Conservation (phyloP, 2,888 invertebrate genomes). For the Lasioglossum lativentre region DNA sequence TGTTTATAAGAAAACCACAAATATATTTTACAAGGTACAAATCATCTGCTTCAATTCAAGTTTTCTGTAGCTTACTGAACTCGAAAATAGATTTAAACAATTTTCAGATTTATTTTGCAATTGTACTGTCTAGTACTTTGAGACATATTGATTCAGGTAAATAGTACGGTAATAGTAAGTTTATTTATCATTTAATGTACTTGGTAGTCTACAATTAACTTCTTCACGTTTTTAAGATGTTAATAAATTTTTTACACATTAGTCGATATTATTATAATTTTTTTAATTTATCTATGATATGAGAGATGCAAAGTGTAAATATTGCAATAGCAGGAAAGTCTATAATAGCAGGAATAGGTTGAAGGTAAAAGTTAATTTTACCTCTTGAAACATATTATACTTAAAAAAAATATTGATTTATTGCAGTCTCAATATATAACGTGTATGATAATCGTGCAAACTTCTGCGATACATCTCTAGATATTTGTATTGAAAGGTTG, state of each 20-base stretch:
- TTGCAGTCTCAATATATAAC: background rate
- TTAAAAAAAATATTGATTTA: constrained; percentile 8
- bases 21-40: background rate
- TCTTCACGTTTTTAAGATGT: background rate
- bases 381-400: background rate
- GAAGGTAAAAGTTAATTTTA: constrained; percentile 15
- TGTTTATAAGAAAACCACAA: background rate
- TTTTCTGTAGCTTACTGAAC: background rate
- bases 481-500: background rate
- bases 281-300: background rate
- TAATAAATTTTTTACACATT: background rate
- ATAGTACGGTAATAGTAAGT: background rate
- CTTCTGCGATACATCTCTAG: background rate
- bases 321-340: background rate
- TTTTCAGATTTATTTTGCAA: background rate
- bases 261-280: background rate
- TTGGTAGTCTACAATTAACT: background rate
- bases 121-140: background rate
- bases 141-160: background rate
- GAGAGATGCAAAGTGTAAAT: background rate
- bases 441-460: background rate
- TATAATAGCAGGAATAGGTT: background rate
- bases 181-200: background rate
- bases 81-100: background rate
- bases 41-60: background rate